Evolutionary conservation across 2,797 vertebrate species (phyloP), one percentile per base, ranked within the genome.

Genomic region (Masticophis lateralis): DNA sequence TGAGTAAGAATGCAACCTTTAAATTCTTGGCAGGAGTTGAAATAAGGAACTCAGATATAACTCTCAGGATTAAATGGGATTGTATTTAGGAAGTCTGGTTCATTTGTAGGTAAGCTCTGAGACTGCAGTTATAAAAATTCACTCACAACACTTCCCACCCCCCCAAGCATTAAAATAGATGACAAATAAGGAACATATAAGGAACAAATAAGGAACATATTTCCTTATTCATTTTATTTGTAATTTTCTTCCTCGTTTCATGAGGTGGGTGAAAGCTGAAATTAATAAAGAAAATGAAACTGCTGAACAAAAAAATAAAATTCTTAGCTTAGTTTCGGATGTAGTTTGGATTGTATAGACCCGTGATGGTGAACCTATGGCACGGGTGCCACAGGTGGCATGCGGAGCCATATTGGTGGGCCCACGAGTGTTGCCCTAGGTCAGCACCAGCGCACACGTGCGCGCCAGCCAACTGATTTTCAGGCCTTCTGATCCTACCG

Each of bases 1-100:
- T 56, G 14, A 56, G 91, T 91, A 37, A 6, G 69, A 13, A 32
- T 94, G 91, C 86, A 91, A n/a, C 56, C 79, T 61, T 90, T 87
- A 91, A 94, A 93, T 94, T 87, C 6, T 89, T 69, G 43, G 55
- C 27, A 56, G 87, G 25, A 56, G 90, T 25, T 37, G 63, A 37
- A 28, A 25, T 9, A 28, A n/a, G 22, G 8, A 22, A 32, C 18
- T 60, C 90, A 83, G 61, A 55, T 91, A 94, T 79, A 93, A 32
- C 1, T n/a, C 5, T 51, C 32, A 37, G 28, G 37, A 86, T 53
- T 53, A 86, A 59, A 51, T 43, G 11, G 89, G 28, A 86, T 91
- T 66, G 89, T 56, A 91, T 92, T 94, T 79, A 18, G 55, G 92
- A 43, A 47, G 89, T 90, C 94, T 90, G 88, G 59, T 93, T 94